A percentile compares a stretch with the other conserved stretches of the same genome.
Evolutionary conservation across 2,113 vertebrate species (phyloP).

Genomic region (Forbesichthys papilliferus): DNA sequence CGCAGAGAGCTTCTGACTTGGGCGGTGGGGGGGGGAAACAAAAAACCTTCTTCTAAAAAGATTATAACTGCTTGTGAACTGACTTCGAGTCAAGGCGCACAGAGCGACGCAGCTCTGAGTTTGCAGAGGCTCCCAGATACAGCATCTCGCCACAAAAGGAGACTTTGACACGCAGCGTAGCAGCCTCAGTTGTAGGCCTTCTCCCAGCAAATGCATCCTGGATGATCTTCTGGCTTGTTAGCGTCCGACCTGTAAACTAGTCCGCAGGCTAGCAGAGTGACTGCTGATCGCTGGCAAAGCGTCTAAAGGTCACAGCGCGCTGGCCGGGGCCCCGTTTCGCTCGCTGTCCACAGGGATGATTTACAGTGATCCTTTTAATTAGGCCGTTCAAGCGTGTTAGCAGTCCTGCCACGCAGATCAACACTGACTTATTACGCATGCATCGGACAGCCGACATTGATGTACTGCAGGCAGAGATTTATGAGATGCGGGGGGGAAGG

Average conservation of each 20-base stretch:
- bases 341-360: conserved; percentile 50
- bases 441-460: conserved; percentile 33
- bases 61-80: conserved; percentile 66
- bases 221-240: conserved; percentile 56
- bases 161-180: conserved; percentile 40
- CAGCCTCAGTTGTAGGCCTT: conserved; percentile 34
- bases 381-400: conserved; percentile 59
- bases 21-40: conserved; percentile 43
- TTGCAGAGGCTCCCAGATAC: conserved; percentile 44
- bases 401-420: conserved; percentile 34
- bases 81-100: conserved; percentile 61
- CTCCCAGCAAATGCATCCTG: conserved; percentile 51
- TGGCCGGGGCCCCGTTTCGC: conserved; percentile 26
- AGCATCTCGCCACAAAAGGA: conserved; percentile 47
- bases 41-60: conserved; percentile 61
- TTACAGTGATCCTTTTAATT: conserved; percentile 70
- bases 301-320: conserved; percentile 53
- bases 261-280: conserved; percentile 26
- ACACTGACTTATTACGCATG: conserved; percentile 44
- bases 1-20: conserved; percentile 48
- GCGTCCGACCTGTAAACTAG: conserved; percentile 40
- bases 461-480: conserved; percentile 44
- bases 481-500: conserved; percentile 3
- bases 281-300: conserved; percentile 8
- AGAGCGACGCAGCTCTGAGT: conserved; percentile 52